phyloP scores from a whole-genome alignment of 2,797 vertebrate species.

The Enteromius viviparus region DNA sequence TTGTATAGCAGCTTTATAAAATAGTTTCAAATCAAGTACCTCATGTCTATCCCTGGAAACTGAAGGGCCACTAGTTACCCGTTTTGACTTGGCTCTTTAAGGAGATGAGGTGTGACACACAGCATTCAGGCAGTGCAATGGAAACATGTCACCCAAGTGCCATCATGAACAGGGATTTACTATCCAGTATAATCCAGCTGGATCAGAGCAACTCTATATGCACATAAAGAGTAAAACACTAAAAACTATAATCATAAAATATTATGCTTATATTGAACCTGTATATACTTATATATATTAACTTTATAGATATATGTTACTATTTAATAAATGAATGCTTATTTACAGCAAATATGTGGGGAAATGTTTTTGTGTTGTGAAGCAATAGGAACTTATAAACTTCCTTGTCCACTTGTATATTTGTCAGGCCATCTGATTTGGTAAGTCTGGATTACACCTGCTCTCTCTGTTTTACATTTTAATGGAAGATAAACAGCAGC shows the following conservation, averaged over 20 bases:
- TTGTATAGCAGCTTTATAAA: background rate
- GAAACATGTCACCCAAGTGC: constrained; percentile 60
- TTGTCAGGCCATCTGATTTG: background rate
- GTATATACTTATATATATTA: background rate
- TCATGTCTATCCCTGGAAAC: constrained; percentile 37
- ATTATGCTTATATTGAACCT: background rate
- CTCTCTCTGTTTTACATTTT: constrained; percentile 11
- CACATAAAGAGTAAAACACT: background rate
- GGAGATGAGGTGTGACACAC: constrained; percentile 42
- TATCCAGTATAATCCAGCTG: constrained; percentile 60
- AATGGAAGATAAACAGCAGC: constrained; percentile 4
- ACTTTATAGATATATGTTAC: background rate
- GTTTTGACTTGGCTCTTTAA: constrained; percentile 40
- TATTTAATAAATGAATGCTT: background rate
- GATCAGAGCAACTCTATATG: constrained; percentile 59
- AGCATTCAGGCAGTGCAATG: constrained; percentile 52
- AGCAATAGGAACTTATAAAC: background rate
- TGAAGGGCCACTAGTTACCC: background rate
- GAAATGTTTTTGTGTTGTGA: background rate
- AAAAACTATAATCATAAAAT: background rate
- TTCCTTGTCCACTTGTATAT: background rate
- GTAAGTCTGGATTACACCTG: constrained; percentile 19
- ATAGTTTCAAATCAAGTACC: background rate
- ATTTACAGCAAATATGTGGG: background rate
- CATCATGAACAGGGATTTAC: constrained; percentile 62